Base-by-base conservation (phyloP, 1,140 invertebrate species). In the Macrobrachium rosenbergii region DNA sequence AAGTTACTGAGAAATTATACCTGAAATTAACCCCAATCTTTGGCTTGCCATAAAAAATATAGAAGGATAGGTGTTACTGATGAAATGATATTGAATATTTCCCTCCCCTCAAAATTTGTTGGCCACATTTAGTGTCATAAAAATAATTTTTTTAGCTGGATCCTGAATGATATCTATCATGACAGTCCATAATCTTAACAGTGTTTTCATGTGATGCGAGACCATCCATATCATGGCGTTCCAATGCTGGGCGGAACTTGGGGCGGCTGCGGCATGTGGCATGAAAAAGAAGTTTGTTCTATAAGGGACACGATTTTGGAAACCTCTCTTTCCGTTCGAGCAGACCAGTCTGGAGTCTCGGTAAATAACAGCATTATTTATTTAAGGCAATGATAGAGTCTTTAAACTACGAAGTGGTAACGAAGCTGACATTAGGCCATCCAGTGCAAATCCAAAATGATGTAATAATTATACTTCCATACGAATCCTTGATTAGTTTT, bases 121-220 rank as follows among this genome's bases (percentile, higher is more conserved):
- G 3, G 19, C 1, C 14, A 75, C n/a, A n/a, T 16, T 23, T 75
- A 21, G 10, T 37, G 43, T 37, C 28, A 6, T 19, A 7, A 16
- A 12, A 73, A 19, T 77, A 11, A 52, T 43, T 10, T 37, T n/a
- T 19, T 73, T 77, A n/a, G 43, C 16, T 37, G 5, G 37, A 2
- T 12, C 58, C 5, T 78, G 14, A 17, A 17, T 16, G 0, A 28
- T 19, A 63, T 16, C 60, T 21, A 0, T 52, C 2, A 52, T 8
- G 12, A 52, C 52, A 10, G 0, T 52, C 52, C 12, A 12, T 0
- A 37, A 2, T 58, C 16, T 45, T 28, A 17, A 21, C 84, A 86
- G 84, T 86, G 84, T 59, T 86, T 80, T 52, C 84, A 86, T 21
- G 67, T 86, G 23, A 86, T 86, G 84, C 84, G 84, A 5, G 84